Percentiles rank a stretch among this genome's conserved stretches.
phyloP scores from a whole-genome alignment of 2,113 vertebrate species.

The Cygnus atratus region DNA sequence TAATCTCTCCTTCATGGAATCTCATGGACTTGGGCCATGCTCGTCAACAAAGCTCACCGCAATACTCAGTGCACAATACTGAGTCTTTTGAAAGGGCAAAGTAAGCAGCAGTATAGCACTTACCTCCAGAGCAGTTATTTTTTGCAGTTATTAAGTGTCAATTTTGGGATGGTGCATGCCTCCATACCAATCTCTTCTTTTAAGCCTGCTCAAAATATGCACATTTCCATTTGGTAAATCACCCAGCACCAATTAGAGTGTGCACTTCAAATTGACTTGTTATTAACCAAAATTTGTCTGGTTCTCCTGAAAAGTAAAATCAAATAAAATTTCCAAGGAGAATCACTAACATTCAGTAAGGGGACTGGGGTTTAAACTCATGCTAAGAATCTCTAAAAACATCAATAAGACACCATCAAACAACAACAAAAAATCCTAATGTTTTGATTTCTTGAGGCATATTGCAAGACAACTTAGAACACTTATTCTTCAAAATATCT shows the following conservation, averaged over 20 bases:
- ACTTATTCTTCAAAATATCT: background rate
- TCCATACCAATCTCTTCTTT: background rate
- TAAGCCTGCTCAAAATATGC: background rate
- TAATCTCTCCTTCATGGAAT: background rate
- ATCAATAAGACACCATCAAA: background rate
- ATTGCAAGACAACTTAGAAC: background rate
- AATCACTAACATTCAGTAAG: background rate
- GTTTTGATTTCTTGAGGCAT: background rate
- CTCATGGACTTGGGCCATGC: background rate
- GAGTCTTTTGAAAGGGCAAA: background rate
- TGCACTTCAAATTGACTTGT: background rate
- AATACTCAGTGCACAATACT: background rate
- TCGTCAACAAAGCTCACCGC: background rate
- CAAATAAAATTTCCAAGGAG: background rate
- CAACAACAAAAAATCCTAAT: background rate
- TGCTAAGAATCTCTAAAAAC: background rate
- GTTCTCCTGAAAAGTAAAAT: background rate
- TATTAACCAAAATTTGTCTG: background rate
- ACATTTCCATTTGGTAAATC: background rate
- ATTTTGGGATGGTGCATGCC: background rate
- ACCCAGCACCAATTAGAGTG: accelerated
- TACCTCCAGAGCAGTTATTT: background rate
- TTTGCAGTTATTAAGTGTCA: background rate
- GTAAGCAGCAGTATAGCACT: background rate
- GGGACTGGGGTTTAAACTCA: background rate